Conservation (phyloP, 2,888 invertebrate species). For the Agrochola lychnidis region DNA sequence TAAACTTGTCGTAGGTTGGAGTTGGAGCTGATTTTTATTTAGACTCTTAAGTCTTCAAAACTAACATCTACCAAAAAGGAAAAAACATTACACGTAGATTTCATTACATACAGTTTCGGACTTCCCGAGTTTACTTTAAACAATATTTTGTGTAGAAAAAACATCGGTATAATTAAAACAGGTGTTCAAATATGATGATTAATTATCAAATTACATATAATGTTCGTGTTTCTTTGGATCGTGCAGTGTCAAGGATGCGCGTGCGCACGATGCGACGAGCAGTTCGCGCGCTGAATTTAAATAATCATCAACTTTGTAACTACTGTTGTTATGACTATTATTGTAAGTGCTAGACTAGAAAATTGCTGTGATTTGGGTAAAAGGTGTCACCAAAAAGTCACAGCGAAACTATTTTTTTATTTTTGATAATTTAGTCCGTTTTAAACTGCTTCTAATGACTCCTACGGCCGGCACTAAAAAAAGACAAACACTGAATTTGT, state of each 20-base stretch:
- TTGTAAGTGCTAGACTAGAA: constrained; percentile 41
- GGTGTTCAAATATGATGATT: not conserved
- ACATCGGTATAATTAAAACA: not conserved
- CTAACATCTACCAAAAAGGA: not conserved
- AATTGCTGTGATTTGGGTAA: constrained; percentile 34
- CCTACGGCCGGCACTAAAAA: not conserved
- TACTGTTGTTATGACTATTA: constrained; percentile 24
- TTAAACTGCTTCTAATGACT: not conserved
- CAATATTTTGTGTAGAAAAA: not conserved
- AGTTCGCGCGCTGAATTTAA: constrained; percentile 37
- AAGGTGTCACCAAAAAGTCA: not conserved
- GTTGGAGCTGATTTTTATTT: not conserved
- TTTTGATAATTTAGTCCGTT: not conserved
- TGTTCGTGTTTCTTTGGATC: constrained; percentile 27
- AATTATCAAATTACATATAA: constrained; percentile 22
- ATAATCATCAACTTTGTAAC: constrained; percentile 32
- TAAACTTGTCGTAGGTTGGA: constrained; percentile 1
- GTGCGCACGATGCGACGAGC: constrained; percentile 45
- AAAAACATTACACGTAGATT: no score
- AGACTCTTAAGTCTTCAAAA: not conserved
- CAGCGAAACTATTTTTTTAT: not conserved
- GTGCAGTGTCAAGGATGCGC: constrained; percentile 69
- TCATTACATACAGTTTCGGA: not conserved
- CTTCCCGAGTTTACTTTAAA: not conserved
- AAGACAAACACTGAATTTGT: not conserved